Evolutionary conservation across 2,797 vertebrate genomes (phyloP).

Genomic region (Labroides dimidiatus): DNA sequence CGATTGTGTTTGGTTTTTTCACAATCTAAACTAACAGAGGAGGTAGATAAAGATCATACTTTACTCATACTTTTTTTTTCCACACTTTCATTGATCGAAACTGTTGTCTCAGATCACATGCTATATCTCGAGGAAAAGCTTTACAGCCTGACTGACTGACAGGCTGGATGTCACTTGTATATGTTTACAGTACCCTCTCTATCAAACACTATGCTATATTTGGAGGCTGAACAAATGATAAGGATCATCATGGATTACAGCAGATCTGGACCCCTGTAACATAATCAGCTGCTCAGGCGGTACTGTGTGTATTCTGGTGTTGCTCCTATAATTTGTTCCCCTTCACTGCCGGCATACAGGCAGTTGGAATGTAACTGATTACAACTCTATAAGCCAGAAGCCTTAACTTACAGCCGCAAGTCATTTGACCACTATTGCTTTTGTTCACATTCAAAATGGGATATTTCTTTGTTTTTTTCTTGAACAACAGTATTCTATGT

Average conservation of each 20-base stretch:
- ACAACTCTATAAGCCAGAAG: conserved; percentile 55
- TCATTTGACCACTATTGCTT: conserved; percentile 25
- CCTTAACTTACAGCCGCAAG: conserved; percentile 73
- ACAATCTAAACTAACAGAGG: not conserved
- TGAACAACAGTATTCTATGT: conserved; percentile 14
- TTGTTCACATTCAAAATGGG: conserved; percentile 30
- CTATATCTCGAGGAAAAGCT: no score
- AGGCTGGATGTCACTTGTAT: not conserved
- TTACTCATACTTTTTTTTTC: no score
- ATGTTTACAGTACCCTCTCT: conserved; percentile 22
- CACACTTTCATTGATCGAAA: not conserved
- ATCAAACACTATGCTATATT: not conserved
- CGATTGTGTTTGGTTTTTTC: not conserved
- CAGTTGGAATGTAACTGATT: conserved; percentile 19
- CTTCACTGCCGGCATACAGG: conserved; percentile 2
- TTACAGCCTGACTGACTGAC: not conserved
- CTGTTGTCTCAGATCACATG: no score
- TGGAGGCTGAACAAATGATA: not conserved
- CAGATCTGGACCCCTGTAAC: not conserved
- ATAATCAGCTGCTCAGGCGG: not conserved
- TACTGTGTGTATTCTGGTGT: not conserved
- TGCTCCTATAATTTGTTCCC: not conserved
- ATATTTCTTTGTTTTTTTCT: not conserved
- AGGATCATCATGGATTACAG: not conserved
- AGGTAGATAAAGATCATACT: not conserved